Evolutionary conservation across 2,888 invertebrate genomes (phyloP), one percentile per base, ranked within the genome.

Genomic region (Chrysomela aeneicollis): DNA sequence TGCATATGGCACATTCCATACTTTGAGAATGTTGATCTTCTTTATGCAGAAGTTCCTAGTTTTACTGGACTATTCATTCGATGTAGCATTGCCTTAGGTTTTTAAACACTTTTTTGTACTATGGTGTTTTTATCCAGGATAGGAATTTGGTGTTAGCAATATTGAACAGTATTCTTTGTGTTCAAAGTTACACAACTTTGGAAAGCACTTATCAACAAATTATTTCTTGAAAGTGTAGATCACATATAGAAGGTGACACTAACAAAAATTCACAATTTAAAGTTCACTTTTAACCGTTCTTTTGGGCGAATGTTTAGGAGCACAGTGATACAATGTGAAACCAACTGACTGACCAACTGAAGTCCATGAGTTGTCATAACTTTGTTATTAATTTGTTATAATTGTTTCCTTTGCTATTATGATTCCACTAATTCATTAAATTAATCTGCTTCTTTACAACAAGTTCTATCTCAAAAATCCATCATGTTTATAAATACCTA

Each of bases 171-270:
- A 2, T 47, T 47, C 19, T 19, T 47, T 47, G 19, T 47, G 19
- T 47, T 47, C 47, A 47, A 47, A 47, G 47, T 47, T 47, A 47
- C 47, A 47, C 47, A 47, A 47, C 47, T 47, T 47, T 47, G 47
- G 19, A 8, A 47, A 47, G 17, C 19, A 19, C 19, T 47, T 17
- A 19, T 47, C 10, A 47, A 47, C 3, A 19, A 47, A 47, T 9
- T 18, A 19, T 47, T 47, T 47, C 47, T 47, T 47, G 19, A 17
- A 17, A 35, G 12, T 35, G 35, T 35, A 35, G 35, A 35, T 35
- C 35, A 35, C 35, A 35, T 12, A 35, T 10, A 47, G 47, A 9
- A 18, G 47, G 47, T 47, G 17, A n/a, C 47, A 47, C 47, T 47
- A 10, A 47, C 10, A 17, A 47, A 47, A 47, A 17, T 47, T 47